These are phyloP conservation scores for Chrysoperla carnea DNA, from an alignment of 1,140 invertebrate genomes.

Conservation along the genomic window DNA sequence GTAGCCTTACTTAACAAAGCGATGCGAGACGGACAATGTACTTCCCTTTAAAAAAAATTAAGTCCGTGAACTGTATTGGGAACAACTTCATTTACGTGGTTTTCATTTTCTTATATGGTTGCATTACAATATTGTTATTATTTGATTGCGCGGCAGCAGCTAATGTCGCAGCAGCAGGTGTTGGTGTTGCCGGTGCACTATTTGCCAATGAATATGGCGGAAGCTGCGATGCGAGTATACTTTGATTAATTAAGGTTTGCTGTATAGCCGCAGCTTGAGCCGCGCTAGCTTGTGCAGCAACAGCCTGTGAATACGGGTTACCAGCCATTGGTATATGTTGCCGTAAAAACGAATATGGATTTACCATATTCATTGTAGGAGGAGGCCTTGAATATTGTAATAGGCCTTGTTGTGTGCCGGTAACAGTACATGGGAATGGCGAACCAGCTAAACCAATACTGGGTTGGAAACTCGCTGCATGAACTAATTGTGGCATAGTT, in stretches of 20 bases:
- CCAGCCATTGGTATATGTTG: slow-evolving; percentile 14
- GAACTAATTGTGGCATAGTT: slow-evolving; percentile 8
- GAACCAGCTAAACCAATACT: slow-evolving; percentile 19
- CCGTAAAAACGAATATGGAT: slow-evolving; percentile 29
- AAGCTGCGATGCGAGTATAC: background rate
- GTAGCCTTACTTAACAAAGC: no score
- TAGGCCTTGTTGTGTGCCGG: slow-evolving; percentile 26
- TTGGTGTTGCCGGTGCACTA: slow-evolving; percentile 10
- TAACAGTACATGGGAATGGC: slow-evolving; percentile 17
- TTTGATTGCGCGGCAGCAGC: slow-evolving; percentile 14
- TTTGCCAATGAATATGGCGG: slow-evolving; percentile 9
- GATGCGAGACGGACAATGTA: no score
- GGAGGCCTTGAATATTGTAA: slow-evolving; percentile 37
- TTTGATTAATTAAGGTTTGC: background rate
- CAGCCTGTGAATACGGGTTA: slow-evolving; percentile 18
- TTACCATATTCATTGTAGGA: slow-evolving; percentile 24
- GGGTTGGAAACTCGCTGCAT: slow-evolving; percentile 21
- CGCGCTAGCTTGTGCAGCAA: slow-evolving; percentile 12
- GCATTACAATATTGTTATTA: slow-evolving; percentile 39
- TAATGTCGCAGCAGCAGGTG: slow-evolving; percentile 27
- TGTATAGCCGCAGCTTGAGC: slow-evolving; percentile 9
- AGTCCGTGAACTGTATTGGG: background rate
- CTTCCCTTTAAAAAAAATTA: no score
- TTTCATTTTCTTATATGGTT: slow-evolving; percentile 76
- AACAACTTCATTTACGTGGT: slow-evolving; percentile 46